phyloP scores from a whole-genome alignment of 2,797 vertebrate species.

The Tenualosa ilisha region DNA sequence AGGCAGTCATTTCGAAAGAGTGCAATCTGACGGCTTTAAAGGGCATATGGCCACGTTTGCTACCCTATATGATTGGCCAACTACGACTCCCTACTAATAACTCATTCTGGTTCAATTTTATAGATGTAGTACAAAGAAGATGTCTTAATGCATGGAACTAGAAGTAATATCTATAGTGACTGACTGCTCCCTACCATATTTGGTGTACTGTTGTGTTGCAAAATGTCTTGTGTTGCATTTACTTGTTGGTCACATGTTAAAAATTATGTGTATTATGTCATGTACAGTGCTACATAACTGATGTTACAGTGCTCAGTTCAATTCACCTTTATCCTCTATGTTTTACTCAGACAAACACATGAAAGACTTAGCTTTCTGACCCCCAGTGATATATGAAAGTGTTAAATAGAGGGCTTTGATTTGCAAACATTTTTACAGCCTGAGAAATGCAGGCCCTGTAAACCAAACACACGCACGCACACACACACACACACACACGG shows the following conservation, averaged over 20 bases:
- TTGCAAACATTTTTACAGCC: constrained; percentile 10
- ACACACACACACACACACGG: too few species aligned
- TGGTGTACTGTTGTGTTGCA: not conserved
- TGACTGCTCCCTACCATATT: not conserved
- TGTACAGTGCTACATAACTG: not conserved
- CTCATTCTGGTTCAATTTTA: too few species aligned
- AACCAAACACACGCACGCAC: not conserved
- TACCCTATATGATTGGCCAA: not conserved
- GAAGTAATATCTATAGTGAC: not conserved
- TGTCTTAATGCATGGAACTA: too few species aligned
- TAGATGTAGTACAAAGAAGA: too few species aligned
- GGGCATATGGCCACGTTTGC: not conserved
- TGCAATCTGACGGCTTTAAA: not conserved
- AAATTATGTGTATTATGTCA: not conserved
- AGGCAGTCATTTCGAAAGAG: too few species aligned
- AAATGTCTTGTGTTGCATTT: not conserved
- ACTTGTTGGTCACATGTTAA: not conserved
- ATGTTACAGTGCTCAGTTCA: not conserved
- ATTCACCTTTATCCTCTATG: not conserved
- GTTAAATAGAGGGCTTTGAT: not conserved
- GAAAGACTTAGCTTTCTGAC: not conserved
- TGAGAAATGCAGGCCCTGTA: not conserved
- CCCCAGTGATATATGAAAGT: not conserved
- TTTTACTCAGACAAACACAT: constrained; percentile 5
- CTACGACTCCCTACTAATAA: not conserved